Evolutionary conservation across 2,797 vertebrate genomes (phyloP).

Genomic region (Epinephelus awoara): DNA sequence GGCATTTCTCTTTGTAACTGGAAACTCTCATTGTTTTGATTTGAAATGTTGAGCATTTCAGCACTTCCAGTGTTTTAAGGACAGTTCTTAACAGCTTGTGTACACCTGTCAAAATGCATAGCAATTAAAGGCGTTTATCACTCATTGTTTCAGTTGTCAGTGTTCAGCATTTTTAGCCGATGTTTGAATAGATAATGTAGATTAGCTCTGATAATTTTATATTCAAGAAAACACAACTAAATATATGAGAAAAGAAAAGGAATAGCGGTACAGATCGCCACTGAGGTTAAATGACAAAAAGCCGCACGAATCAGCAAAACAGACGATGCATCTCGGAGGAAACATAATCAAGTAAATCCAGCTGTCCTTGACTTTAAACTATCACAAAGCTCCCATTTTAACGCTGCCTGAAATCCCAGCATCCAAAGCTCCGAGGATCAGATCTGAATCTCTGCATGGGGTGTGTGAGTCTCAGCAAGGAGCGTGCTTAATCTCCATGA

Average conservation of each 20-base stretch:
- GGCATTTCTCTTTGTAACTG: no score
- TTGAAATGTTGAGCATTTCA: no score
- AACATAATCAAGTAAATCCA: constrained; percentile 17
- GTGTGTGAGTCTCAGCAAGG: constrained; percentile 34
- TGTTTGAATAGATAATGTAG: neutral
- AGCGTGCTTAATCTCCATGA: constrained; percentile 33
- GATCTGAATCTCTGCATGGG: constrained; percentile 42
- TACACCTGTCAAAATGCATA: no score
- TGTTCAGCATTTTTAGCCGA: neutral
- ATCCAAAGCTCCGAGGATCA: constrained; percentile 32
- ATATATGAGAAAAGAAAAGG: neutral
- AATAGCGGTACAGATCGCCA: neutral
- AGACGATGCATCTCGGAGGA: neutral
- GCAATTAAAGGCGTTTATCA: neutral
- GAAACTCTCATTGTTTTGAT: no score
- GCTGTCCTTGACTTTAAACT: constrained; percentile 28
- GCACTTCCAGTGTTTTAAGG: no score
- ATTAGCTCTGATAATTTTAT: neutral
- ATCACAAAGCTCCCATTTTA: constrained; percentile 22
- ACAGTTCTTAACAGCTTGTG: no score
- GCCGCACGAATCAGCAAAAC: constrained; percentile 1
- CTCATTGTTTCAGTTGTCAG: no score
- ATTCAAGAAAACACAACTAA: neutral
- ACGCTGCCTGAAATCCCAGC: constrained; percentile 12
- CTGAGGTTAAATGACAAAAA: neutral